Evolutionary conservation across 2,113 vertebrate genomes (phyloP).

Genomic region (Rousettus leschenaultii): DNA sequence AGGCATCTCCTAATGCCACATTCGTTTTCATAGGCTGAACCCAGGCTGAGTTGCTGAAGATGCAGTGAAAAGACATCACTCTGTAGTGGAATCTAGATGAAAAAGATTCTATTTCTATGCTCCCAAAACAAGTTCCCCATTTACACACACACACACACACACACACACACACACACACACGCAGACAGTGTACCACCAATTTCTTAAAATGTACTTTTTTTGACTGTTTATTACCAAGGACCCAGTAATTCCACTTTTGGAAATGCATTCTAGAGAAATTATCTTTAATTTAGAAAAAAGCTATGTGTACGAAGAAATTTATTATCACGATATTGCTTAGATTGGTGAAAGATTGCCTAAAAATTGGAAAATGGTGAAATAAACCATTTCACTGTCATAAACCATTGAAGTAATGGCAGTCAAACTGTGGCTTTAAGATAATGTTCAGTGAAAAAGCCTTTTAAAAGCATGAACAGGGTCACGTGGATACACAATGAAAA

Average conservation of each 20-base stretch:
- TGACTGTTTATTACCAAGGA: background rate
- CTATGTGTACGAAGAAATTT: background rate
- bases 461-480: background rate
- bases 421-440: background rate
- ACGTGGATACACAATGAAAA: background rate
- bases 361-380: background rate
- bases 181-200: background rate
- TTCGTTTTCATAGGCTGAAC: slow-evolving; percentile 58
- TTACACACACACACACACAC: background rate
- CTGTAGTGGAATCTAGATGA: slow-evolving; percentile 48
- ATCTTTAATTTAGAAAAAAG: background rate
- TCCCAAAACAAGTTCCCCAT: background rate
- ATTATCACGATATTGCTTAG: background rate
- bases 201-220: slow-evolving; percentile 11
- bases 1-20: slow-evolving; percentile 60
- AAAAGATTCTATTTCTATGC: background rate
- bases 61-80: slow-evolving; percentile 45
- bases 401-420: background rate
- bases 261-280: slow-evolving; percentile 29
- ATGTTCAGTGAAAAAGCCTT: background rate
- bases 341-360: slow-evolving; percentile 19
- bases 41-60: slow-evolving; percentile 66
- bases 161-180: too few species aligned
- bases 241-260: background rate
- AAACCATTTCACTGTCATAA: background rate